Conservation (phyloP, 2,888 invertebrate genomes). For the Trileptium ribeirensis region DNA sequence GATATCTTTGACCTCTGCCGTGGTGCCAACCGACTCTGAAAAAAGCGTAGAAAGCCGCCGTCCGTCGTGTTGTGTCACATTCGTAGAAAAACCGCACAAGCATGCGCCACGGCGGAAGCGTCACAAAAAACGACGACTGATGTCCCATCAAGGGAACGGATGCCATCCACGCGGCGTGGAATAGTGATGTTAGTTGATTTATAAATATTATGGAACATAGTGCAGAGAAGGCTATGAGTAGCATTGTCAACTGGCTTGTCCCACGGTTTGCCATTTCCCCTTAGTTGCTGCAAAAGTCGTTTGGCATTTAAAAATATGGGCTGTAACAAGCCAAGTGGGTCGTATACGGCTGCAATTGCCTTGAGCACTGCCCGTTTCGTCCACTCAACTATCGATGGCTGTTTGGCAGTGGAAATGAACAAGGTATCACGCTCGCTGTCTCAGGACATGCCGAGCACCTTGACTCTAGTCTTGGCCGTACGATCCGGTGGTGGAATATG, state of each 20-base stretch:
- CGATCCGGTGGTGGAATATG: neutral
- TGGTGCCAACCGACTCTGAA: constrained; percentile 20
- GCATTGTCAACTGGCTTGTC: constrained; percentile 32
- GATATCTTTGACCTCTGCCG: neutral
- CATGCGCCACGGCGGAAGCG: constrained; percentile 37
- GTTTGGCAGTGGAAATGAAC: neutral
- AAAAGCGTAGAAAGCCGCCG: constrained; percentile 6
- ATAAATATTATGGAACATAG: neutral
- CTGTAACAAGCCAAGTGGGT: constrained; percentile 35
- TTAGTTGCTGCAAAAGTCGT: constrained; percentile 40
- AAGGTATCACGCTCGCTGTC: constrained; percentile 18
- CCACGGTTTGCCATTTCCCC: constrained; percentile 37
- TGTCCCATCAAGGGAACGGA: neutral
- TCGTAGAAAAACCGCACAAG: constrained; percentile 33
- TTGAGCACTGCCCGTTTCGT: constrained; percentile 32
- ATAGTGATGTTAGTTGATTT: neutral
- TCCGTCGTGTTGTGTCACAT: neutral
- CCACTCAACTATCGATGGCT: neutral
- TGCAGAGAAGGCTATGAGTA: neutral
- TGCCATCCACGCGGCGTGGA: neutral
- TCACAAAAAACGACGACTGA: constrained; percentile 36
- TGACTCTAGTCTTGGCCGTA: neutral
- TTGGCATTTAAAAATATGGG: constrained; percentile 33
- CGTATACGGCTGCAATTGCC: constrained; percentile 30
- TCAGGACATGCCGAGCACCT: constrained; percentile 5